A percentile compares a stretch with the other conserved stretches of the same genome.
These are phyloP conservation scores for Chiloscyllium plagiosum DNA, from an alignment of 2,113 vertebrate species.

Conservation along the genomic window DNA sequence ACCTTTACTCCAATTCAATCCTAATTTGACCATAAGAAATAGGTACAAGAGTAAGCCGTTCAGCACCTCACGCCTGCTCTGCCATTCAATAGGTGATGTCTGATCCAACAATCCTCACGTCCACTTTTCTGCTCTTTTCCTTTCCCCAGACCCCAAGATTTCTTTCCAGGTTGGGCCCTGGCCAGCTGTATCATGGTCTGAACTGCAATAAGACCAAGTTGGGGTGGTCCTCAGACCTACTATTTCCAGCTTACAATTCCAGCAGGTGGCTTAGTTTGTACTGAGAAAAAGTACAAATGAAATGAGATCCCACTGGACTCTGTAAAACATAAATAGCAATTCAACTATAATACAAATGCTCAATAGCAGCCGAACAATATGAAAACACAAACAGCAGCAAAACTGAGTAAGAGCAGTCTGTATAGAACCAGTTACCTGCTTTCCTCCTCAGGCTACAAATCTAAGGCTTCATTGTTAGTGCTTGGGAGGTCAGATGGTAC, in stretches of 20 bases:
- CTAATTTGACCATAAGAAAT: too few species aligned
- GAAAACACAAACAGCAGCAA: neutral
- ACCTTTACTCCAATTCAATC: too few species aligned
- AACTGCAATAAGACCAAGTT: neutral
- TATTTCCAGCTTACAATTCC: neutral
- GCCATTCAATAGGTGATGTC: too few species aligned
- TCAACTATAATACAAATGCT: neutral
- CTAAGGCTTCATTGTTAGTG: neutral
- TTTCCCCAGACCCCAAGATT: neutral
- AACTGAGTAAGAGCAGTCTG: neutral
- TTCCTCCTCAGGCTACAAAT: neutral
- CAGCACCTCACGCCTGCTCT: too few species aligned
- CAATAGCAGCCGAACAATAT: neutral
- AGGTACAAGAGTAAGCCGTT: too few species aligned
- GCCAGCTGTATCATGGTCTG: neutral
- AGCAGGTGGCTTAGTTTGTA: neutral
- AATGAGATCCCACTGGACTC: neutral
- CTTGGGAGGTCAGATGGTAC: neutral
- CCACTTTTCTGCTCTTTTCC: neutral
- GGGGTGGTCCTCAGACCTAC: neutral
- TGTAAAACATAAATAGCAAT: neutral
- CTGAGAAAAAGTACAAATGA: neutral
- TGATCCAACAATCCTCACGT: too few species aligned
- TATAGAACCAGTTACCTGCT: neutral
- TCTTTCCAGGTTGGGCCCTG: too few species aligned